Base-by-base conservation (phyloP, 1,140 invertebrate genomes). In the Venturia canescens region DNA sequence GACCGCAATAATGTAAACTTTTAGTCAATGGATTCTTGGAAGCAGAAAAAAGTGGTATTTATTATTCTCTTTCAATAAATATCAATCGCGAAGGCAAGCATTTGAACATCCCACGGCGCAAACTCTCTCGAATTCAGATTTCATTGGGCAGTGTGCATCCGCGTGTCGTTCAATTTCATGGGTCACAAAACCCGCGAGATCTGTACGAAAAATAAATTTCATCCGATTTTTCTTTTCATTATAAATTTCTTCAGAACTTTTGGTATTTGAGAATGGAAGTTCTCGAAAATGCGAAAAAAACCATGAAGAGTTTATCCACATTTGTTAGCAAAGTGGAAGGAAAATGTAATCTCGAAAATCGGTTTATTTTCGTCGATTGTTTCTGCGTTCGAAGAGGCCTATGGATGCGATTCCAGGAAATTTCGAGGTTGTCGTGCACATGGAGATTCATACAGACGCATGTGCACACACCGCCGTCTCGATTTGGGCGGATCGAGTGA, bases 11-110 rank as follows among this genome's bases (percentile, higher is more conserved):
- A 69, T 26, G 23, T 15, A 26, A 63, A 44, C 38, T 44, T 44
- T 44, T 11, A 63, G 60, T 26, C 60, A 63, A 63, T 63, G 60
- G 60, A 63, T 63, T 63, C 60, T 63, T 63, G 23, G 60, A 26
- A 63, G 60, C n/a, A 53, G 4, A 53, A 53, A 53, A 53, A 53
- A 53, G n/a, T 18, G 18, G 6, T 53, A 53, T 53, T 53, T 53
- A 44, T 44, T 44, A 44, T 44, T 44, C 38, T 13, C 5, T 44
- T 44, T 44, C 38, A 44, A 44, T 44, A 44, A 44, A 44, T 11
- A 44, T 44, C 2, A 44, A 5, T 11, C 13, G 7, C 13, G 13
- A 44, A 9, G 0, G 13, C 38, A 11, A 3, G 38, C 38, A 44
- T 44, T 44, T 4, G 1, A 44, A 44, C 31, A 7, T 44, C 1